Conservation (phyloP, 2,113 vertebrate genomes). For the Crotalus horridus region DNA sequence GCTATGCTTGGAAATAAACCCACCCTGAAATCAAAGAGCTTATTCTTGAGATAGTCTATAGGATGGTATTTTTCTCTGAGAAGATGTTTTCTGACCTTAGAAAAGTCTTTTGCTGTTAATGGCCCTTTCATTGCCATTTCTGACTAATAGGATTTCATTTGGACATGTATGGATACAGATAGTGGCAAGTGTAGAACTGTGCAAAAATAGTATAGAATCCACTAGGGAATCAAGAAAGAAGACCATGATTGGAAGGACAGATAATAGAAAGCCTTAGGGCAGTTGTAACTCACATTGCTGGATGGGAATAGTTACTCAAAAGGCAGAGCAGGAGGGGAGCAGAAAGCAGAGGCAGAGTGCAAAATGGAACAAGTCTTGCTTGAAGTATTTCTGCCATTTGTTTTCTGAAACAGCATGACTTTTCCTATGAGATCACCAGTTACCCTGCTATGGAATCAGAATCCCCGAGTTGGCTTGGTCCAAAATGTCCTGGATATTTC, state of each 20-base stretch:
- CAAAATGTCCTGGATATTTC: constrained; percentile 44
- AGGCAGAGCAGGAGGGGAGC: background rate
- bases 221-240: constrained; percentile 10
- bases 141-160: constrained; percentile 14
- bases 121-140: background rate
- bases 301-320: constrained; percentile 13
- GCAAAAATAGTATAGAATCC: background rate
- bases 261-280: constrained; percentile 21
- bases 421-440: constrained; percentile 43
- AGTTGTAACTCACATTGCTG: constrained; percentile 20
- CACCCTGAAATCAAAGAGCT: background rate
- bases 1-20: background rate
- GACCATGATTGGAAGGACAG: constrained; percentile 18
- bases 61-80: background rate
- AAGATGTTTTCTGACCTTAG: background rate
- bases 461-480: constrained; percentile 11
- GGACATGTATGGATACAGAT: background rate
- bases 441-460: constrained; percentile 42
- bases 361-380: constrained; percentile 29
- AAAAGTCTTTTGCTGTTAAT: background rate
- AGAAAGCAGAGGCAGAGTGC: constrained; percentile 27
- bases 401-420: constrained; percentile 51
- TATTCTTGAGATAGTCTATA: background rate
- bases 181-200: constrained; percentile 7
- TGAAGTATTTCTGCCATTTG: constrained; percentile 40